phyloP scores from a whole-genome alignment of 2,113 vertebrate species.

The Brienomyrus longianalis region DNA sequence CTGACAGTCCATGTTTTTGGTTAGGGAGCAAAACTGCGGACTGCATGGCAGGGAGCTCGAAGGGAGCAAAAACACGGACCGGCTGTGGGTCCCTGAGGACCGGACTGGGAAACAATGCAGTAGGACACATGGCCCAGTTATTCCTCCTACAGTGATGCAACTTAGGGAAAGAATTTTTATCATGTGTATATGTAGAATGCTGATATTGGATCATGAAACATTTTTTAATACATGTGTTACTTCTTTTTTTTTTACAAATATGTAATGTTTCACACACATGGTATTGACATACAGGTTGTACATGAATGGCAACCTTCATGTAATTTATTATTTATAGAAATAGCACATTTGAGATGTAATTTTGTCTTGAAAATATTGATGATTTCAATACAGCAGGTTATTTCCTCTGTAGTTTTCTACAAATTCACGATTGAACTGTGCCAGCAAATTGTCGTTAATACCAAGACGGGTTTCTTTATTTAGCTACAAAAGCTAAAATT shows the following conservation, averaged over 20 bases:
- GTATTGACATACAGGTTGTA: not conserved
- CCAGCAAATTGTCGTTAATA: not conserved
- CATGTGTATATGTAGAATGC: not conserved
- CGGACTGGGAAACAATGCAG: not conserved
- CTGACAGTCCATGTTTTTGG: not conserved
- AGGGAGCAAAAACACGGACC: too few relatives aligned
- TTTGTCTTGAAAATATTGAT: not conserved
- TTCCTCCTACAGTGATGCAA: conserved; percentile 37
- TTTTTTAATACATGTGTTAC: not conserved
- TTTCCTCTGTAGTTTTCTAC: not conserved
- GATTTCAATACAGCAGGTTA: not conserved
- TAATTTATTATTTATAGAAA: not conserved
- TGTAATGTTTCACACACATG: not conserved
- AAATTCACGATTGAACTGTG: not conserved
- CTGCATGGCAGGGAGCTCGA: too few relatives aligned
- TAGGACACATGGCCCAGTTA: not conserved
- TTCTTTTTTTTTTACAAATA: not conserved
- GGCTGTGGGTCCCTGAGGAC: not conserved
- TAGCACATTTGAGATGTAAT: not conserved
- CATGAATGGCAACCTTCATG: not conserved
- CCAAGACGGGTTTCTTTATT: not conserved
- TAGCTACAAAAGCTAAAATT: not conserved
- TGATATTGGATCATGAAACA: not conserved
- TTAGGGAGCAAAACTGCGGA: not conserved
- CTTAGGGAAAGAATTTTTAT: conserved; percentile 29